Evolutionary conservation across 2,113 vertebrate genomes (phyloP).

Genomic region (Nymphicus hollandicus): DNA sequence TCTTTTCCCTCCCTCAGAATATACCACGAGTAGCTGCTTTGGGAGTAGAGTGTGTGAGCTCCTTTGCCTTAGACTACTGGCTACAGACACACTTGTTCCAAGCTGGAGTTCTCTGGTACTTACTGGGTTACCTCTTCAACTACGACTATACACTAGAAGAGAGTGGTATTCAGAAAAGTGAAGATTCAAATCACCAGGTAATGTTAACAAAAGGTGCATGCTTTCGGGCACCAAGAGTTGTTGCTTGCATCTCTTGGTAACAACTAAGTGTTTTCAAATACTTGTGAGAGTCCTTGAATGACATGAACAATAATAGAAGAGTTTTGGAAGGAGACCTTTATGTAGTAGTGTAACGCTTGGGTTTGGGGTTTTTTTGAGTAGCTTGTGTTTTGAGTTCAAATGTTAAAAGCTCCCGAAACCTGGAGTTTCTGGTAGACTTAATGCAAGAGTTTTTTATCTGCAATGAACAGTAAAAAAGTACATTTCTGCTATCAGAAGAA

Average conservation of each 20-base stretch:
- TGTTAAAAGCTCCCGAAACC: background rate
- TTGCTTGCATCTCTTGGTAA: background rate
- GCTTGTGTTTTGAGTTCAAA: background rate
- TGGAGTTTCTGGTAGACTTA: background rate
- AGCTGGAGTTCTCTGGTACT: constrained; percentile 93
- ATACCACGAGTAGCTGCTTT: constrained; percentile 88
- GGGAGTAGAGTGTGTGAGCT: constrained; percentile 92
- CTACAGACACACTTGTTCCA: constrained; percentile 95
- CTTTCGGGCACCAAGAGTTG: background rate
- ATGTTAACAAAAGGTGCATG: background rate
- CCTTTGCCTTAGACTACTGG: constrained; percentile 96
- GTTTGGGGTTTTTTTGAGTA: too few species aligned
- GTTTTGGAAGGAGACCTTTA: background rate
- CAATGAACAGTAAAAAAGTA: background rate
- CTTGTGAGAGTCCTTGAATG: background rate
- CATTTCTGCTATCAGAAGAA: background rate
- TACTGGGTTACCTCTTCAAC: constrained; percentile 91
- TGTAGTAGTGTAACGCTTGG: background rate
- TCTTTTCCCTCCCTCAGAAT: constrained; percentile 62
- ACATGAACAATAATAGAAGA: background rate
- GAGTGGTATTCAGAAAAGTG: constrained; percentile 93
- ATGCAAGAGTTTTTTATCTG: background rate
- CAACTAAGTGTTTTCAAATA: background rate
- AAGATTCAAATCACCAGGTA: constrained; percentile 96
- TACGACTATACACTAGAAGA: constrained; percentile 98